These are phyloP conservation scores for Eristalinus sepulchralis DNA, from an alignment of 2,888 invertebrate genomes.

Conservation along the genomic window DNA sequence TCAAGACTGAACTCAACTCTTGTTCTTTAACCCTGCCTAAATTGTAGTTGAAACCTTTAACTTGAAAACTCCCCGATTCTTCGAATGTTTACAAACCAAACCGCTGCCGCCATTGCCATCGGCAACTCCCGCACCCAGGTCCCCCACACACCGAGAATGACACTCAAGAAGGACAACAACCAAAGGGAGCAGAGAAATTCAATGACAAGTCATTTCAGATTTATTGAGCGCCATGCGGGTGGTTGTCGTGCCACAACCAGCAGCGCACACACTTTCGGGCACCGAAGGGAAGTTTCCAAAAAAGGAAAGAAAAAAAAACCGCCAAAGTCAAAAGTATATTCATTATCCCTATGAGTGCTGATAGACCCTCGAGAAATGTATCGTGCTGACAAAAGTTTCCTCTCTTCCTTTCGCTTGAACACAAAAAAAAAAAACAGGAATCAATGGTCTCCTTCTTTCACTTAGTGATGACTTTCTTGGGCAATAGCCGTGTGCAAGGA, in stretches of 20 bases:
- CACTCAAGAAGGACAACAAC: background rate
- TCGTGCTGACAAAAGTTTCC: slow-evolving; percentile 36
- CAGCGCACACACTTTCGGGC: background rate
- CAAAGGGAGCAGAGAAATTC: background rate
- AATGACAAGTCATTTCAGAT: slow-evolving; percentile 48
- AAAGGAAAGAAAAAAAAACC: slow-evolving; percentile 6
- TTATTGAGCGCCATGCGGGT: slow-evolving; percentile 47
- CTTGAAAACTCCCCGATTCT: slow-evolving; percentile 32
- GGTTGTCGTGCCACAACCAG: background rate
- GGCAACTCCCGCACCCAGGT: background rate
- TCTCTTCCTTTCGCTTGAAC: background rate
- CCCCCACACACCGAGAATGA: background rate
- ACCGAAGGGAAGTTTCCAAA: background rate
- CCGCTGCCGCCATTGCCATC: slow-evolving; percentile 6
- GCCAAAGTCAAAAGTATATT: slow-evolving; percentile 31
- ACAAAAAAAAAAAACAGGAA: background rate
- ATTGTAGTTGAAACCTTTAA: slow-evolving; percentile 27
- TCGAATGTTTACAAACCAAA: slow-evolving; percentile 37
- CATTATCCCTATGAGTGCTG: slow-evolving; percentile 49
- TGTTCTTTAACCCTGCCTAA: slow-evolving; percentile 23
- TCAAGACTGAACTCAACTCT: slow-evolving; percentile 3
- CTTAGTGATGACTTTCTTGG: slow-evolving; percentile 20
- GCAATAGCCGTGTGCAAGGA: slow-evolving; percentile 25
- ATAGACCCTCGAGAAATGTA: slow-evolving; percentile 42
- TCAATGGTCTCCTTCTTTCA: background rate